Percentiles rank a stretch among this genome's conserved stretches.
These are phyloP conservation scores for Boulengeromyrus knoepffleri DNA, from an alignment of 2,113 vertebrate genomes.

Conservation along the genomic window DNA sequence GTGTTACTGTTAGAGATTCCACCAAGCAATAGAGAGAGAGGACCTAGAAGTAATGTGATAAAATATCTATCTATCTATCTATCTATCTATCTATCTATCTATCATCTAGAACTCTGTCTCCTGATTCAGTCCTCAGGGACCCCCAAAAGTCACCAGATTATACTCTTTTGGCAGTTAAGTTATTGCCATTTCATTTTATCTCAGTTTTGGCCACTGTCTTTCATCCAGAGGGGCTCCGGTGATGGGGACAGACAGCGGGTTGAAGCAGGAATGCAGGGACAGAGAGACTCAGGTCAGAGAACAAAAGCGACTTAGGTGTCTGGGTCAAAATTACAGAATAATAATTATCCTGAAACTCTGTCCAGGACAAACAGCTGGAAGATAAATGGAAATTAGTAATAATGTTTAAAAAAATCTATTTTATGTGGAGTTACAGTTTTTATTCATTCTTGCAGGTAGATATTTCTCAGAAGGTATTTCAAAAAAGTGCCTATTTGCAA, in stretches of 20 bases:
- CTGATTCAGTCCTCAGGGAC: background rate
- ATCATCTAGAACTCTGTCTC: background rate
- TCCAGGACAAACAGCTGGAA: background rate
- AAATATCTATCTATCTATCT: background rate
- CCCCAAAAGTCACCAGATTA: background rate
- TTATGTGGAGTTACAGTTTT: background rate
- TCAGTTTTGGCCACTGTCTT: background rate
- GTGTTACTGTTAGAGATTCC: background rate
- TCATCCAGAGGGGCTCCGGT: background rate
- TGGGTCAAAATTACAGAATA: background rate
- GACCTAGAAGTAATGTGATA: background rate
- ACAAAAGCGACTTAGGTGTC: background rate
- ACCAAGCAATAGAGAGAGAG: background rate
- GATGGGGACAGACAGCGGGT: background rate
- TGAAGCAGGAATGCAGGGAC: background rate
- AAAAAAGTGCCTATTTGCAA: background rate
- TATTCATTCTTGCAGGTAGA: background rate
- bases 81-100: background rate
- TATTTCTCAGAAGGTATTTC: background rate
- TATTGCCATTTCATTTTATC: background rate
- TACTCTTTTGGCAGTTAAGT: background rate
- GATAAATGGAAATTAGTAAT: background rate
- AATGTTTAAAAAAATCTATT: background rate
- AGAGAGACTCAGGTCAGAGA: background rate
- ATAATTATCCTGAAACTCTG: background rate